Evolutionary conservation across 2,113 vertebrate genomes (phyloP).

Genomic region (Tachysurus fulvidraco): DNA sequence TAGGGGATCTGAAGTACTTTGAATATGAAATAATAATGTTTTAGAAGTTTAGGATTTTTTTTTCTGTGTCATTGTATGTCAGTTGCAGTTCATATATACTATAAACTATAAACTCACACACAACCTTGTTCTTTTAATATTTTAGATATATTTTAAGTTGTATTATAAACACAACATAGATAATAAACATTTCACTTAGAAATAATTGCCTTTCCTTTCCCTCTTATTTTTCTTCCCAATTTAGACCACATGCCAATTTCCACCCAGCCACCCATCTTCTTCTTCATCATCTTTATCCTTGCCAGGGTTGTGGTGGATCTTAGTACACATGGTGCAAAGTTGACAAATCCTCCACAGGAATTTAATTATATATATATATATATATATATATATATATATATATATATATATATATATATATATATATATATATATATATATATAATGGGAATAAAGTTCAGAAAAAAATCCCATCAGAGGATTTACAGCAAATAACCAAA

Average conservation of each 20-base stretch:
- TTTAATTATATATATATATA: not conserved
- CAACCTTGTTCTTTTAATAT: not conserved
- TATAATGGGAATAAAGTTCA: not conserved
- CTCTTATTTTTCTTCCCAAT: not conserved
- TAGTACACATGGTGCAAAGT: not conserved
- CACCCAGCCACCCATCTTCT: not conserved
- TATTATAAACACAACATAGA: not conserved
- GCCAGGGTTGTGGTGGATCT: not conserved
- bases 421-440: not conserved
- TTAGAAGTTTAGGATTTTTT: not conserved
- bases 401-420: not conserved
- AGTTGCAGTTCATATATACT: not conserved
- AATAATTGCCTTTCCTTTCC: not conserved
- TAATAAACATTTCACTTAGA: not conserved
- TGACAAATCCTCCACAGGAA: not conserved
- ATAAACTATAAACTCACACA: not conserved
- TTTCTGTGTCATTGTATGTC: not conserved
- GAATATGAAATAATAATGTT: not conserved
- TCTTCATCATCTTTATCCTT: not conserved
- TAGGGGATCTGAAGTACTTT: not conserved
- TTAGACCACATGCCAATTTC: not conserved
- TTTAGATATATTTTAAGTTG: not conserved
- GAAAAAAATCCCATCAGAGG: no score
- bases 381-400: not conserved
- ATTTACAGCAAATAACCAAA: no score